phyloP scores from a whole-genome alignment of 92 coral and sea anemone species.

The Palythoa grandis region DNA sequence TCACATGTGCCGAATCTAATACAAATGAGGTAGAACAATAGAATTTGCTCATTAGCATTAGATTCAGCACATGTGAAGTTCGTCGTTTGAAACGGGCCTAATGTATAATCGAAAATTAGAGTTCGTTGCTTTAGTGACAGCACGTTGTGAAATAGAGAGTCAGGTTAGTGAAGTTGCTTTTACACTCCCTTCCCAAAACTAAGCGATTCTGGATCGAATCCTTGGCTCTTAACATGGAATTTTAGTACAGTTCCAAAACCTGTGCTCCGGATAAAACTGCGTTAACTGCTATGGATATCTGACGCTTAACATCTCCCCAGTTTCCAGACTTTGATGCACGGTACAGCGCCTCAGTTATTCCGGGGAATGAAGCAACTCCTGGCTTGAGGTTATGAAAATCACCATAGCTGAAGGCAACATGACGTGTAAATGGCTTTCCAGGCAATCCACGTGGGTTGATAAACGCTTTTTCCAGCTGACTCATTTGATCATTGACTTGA shows the following conservation, averaged over 20 bases:
- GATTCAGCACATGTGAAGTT: too few relatives aligned
- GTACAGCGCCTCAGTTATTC: conserved; percentile 74
- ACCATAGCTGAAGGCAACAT: conserved; percentile 86
- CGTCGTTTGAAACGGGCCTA: too few relatives aligned
- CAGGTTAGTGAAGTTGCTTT: too few relatives aligned
- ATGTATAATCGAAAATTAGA: too few relatives aligned
- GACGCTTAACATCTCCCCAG: conserved; percentile 80
- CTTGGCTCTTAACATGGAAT: too few relatives aligned
- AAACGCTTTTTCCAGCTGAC: conserved; percentile 85
- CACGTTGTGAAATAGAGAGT: too few relatives aligned
- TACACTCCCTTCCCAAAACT: too few relatives aligned
- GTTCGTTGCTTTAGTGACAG: too few relatives aligned
- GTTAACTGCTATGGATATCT: conserved; percentile 73
- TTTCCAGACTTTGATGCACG: conserved; percentile 70
- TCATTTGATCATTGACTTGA: conserved; percentile 84
- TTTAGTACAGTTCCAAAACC: conserved; percentile 27
- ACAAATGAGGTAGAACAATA: too few relatives aligned
- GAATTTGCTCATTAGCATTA: too few relatives aligned
- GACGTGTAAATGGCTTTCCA: conserved; percentile 77
- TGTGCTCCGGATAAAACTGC: conserved; percentile 58
- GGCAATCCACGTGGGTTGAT: conserved; percentile 84
- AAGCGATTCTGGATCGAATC: too few relatives aligned
- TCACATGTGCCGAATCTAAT: too few relatives aligned
- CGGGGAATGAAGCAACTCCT: conserved; percentile 81
- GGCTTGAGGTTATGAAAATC: conserved; percentile 62